phyloP scores from a whole-genome alignment of 2,113 vertebrate genomes.

The Proteles cristata region DNA sequence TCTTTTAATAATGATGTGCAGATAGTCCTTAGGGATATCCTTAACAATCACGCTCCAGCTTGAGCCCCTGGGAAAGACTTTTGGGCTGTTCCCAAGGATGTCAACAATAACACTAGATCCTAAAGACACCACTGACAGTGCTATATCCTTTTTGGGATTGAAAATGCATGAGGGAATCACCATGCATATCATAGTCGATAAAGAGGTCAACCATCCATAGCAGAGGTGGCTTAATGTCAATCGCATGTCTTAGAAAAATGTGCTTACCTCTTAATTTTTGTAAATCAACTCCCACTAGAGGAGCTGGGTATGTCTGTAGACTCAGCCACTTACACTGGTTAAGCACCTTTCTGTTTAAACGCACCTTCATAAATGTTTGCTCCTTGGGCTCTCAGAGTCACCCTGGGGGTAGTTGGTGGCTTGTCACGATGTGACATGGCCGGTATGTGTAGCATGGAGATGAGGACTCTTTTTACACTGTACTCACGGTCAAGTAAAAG shows the following conservation, averaged over 20 bases:
- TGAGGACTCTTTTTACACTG: background rate
- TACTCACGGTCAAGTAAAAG: background rate
- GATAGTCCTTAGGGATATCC: background rate
- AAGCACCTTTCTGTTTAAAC: background rate
- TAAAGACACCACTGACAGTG: background rate
- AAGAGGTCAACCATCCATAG: background rate
- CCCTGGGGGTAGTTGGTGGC: background rate
- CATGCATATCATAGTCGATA: background rate
- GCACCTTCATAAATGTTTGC: background rate
- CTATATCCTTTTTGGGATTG: background rate
- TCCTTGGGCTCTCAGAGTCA: background rate
- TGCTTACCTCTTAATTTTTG: background rate
- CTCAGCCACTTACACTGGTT: no score
- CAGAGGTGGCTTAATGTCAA: background rate
- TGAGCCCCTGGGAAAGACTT: background rate
- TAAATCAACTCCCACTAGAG: background rate
- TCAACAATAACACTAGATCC: constrained; percentile 7
- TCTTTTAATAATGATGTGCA: background rate
- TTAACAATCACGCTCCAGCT: background rate
- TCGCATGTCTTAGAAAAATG: background rate
- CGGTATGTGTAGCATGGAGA: background rate
- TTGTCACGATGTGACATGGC: background rate
- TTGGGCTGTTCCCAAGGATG: background rate
- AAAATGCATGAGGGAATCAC: background rate
- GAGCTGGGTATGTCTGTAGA: background rate